Evolutionary conservation across 2,113 vertebrate genomes (phyloP).

Genomic region (Rhinoptilus africanus): DNA sequence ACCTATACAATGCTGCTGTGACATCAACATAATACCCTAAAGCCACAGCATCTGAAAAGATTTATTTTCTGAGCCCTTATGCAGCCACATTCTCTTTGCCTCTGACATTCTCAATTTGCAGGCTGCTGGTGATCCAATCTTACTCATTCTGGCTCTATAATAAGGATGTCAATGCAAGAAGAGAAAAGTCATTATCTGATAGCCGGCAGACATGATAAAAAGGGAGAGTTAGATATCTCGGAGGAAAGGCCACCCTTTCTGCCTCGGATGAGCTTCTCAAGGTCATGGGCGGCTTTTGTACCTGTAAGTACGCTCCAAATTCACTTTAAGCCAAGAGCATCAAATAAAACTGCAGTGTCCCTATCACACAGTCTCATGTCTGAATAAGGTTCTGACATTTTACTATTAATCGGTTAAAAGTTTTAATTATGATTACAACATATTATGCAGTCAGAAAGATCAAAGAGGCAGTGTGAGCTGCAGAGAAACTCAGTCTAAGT

Average conservation of each 20-base stretch:
- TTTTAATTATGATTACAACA: background rate
- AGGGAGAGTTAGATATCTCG: background rate
- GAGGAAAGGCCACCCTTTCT: constrained; percentile 9
- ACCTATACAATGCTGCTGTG: constrained; percentile 43
- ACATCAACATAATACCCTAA: constrained; percentile 58
- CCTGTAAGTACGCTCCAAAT: background rate
- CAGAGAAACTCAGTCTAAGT: background rate
- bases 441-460: background rate
- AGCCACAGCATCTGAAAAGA: constrained; percentile 48
- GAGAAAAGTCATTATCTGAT: constrained; percentile 33
- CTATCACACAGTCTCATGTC: background rate
- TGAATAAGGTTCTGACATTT: background rate
- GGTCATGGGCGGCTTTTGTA: constrained; percentile 22
- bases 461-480: background rate
- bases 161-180: constrained; percentile 51
- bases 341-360: background rate
- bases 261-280: constrained; percentile 40
- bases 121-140: constrained; percentile 51
- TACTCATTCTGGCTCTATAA: constrained; percentile 33
- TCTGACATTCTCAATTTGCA: constrained; percentile 51
- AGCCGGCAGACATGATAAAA: constrained; percentile 17
- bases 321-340: background rate
- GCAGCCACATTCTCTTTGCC: constrained; percentile 23
- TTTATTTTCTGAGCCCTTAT: constrained; percentile 59
- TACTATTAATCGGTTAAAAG: background rate